Evolutionary conservation across 2,888 invertebrate species (phyloP).

Genomic region (Ophonus ardosiacus): DNA sequence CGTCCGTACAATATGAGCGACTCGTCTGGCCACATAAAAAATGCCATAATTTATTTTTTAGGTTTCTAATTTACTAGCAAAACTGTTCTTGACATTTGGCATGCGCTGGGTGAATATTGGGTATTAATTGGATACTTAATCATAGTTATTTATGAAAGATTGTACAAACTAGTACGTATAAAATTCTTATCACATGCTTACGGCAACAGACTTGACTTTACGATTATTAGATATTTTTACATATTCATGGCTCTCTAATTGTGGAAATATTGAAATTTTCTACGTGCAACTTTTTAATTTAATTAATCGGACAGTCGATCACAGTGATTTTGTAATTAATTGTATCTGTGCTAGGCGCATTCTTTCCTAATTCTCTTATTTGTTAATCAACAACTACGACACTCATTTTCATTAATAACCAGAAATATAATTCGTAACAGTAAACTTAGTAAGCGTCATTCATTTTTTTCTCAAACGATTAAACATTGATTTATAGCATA

Average conservation of each 20-base stretch:
- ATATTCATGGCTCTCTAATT: conserved; percentile 51
- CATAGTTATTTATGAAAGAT: conserved; percentile 60
- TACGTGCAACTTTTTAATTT: conserved; percentile 41
- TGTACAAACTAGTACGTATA: conserved; percentile 28
- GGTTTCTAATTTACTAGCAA: conserved; percentile 61
- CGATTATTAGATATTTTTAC: conserved; percentile 51
- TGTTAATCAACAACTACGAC: background rate
- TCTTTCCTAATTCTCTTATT: conserved; percentile 35
- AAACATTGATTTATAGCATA: no score
- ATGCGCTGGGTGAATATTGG: conserved; percentile 62
- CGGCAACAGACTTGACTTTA: conserved; percentile 11
- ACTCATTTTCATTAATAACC: conserved; percentile 16
- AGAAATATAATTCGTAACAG: conserved; percentile 16
- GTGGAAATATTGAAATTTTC: conserved; percentile 38
- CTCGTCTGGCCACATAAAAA: conserved; percentile 60
- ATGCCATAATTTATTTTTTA: conserved; percentile 63
- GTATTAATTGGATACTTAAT: conserved; percentile 62
- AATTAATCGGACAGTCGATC: conserved; percentile 20
- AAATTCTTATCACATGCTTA: conserved; percentile 53
- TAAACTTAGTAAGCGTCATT: background rate
- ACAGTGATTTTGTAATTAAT: conserved; percentile 42
- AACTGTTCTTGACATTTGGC: conserved; percentile 65
- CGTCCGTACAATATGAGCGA: conserved; percentile 51
- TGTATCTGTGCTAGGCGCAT: conserved; percentile 34
- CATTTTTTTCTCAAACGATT: background rate